Percentiles rank a stretch among this genome's conserved stretches.
phyloP scores from a whole-genome alignment of 2,888 invertebrate genomes.

The Agrochola lychnidis region DNA sequence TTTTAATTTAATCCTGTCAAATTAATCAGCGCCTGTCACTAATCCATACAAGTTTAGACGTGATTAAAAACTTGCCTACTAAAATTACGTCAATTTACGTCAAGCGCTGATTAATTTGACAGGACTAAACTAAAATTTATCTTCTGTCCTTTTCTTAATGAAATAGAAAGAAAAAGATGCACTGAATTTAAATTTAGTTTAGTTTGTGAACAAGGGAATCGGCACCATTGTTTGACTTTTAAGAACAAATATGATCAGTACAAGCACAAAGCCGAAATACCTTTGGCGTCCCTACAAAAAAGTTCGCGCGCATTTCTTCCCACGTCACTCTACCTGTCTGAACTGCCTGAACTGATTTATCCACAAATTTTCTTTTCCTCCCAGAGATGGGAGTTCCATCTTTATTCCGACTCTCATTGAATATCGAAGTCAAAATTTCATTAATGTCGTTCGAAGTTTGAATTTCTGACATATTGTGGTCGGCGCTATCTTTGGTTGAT shows the following conservation, averaged over 20 bases:
- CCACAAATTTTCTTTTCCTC: conserved; percentile 47
- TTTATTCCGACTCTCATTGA: conserved; percentile 27
- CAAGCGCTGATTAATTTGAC: no score
- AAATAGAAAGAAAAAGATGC: no score
- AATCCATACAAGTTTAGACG: no score
- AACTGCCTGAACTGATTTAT: conserved; percentile 37
- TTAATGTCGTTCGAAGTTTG: conserved; percentile 46
- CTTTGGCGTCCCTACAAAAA: conserved; percentile 63
- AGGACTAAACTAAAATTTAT: no score
- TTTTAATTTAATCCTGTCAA: no score
- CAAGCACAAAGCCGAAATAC: conserved; percentile 61
- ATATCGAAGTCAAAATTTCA: conserved; percentile 36
- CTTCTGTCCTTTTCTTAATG: no score
- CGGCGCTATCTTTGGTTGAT: conserved; percentile 9
- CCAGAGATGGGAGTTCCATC: not conserved
- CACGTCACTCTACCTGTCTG: conserved; percentile 37
- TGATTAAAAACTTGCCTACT: no score
- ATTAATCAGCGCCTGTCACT: no score
- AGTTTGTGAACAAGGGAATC: no score
- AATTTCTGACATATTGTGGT: not conserved
- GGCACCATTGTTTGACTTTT: not conserved
- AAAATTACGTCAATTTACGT: no score
- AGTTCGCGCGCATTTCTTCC: conserved; percentile 50
- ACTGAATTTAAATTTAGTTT: no score
- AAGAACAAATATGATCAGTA: conserved; percentile 50